Percentiles rank a stretch among this genome's conserved stretches.
Conservation (phyloP, 2,888 invertebrate genomes). For the Amphipoea lucens region DNA sequence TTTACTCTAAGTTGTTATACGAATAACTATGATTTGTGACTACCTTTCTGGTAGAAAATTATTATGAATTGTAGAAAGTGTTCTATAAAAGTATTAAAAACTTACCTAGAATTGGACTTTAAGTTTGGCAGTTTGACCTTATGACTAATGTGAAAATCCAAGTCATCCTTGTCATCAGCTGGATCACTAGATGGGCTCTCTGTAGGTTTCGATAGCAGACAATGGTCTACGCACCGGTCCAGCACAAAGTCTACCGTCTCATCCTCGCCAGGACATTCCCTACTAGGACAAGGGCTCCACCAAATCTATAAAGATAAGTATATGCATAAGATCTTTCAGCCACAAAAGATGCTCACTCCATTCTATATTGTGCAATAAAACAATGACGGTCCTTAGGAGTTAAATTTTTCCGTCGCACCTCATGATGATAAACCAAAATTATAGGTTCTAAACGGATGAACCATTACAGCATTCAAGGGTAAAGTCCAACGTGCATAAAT, state of each 20-base stretch:
- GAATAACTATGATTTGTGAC: not conserved
- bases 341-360: no score
- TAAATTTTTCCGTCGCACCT: constrained; percentile 16
- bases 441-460: constrained; percentile 57
- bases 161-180: constrained; percentile 87
- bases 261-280: constrained; percentile 94
- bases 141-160: constrained; percentile 90
- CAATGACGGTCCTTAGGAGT: not conserved
- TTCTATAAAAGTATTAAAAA: not conserved
- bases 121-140: constrained; percentile 84
- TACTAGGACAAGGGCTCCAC: constrained; percentile 95
- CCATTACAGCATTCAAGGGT: constrained; percentile 68
- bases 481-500: constrained; percentile 79
- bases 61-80: not conserved
- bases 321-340: not conserved
- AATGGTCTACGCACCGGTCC: constrained; percentile 93
- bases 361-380: not conserved
- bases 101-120: constrained; percentile 80
- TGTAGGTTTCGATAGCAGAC: constrained; percentile 89
- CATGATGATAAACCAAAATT: constrained; percentile 41
- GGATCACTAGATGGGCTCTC: constrained; percentile 83
- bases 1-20: constrained; percentile 19
- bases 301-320: constrained; percentile 90
- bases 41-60: not conserved
- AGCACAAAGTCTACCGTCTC: constrained; percentile 93